Percentiles rank a stretch among this genome's conserved stretches.
These are phyloP conservation scores for Sterrhoptilus dennistouni DNA, from an alignment of 2,113 vertebrate genomes.

Conservation along the genomic window DNA sequence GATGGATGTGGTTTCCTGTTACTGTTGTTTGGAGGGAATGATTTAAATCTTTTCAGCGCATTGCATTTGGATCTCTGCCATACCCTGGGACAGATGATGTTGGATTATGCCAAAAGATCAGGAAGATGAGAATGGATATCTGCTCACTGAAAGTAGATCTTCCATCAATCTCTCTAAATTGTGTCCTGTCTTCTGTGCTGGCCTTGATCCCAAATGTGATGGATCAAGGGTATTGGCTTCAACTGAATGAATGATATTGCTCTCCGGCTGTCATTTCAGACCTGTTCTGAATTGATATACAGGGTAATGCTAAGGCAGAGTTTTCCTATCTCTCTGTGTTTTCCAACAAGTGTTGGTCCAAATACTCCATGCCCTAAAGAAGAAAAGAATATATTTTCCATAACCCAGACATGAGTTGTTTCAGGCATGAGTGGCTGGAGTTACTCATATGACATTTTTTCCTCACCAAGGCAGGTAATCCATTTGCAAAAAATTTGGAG, in stretches of 20 bases:
- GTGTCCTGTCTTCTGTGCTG: background rate
- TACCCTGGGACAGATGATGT: background rate
- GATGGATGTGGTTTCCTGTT: background rate
- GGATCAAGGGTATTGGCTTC: background rate
- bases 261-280: background rate
- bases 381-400: background rate
- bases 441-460: background rate
- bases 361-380: background rate
- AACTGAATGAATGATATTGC: background rate
- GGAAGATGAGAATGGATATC: background rate
- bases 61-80: background rate
- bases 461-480: background rate
- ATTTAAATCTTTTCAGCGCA: slow-evolving; percentile 6
- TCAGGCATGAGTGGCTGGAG: background rate
- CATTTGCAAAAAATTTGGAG: background rate
- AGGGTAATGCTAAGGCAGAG: background rate
- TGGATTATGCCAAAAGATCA: background rate
- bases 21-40: background rate
- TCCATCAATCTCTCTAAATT: slow-evolving; percentile 5
- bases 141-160: background rate
- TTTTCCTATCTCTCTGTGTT: background rate
- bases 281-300: background rate
- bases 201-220: background rate
- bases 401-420: background rate
- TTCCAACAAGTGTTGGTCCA: background rate